Evolutionary conservation across 2,888 invertebrate species (phyloP).

Genomic region (Dolichopus griseipennis): DNA sequence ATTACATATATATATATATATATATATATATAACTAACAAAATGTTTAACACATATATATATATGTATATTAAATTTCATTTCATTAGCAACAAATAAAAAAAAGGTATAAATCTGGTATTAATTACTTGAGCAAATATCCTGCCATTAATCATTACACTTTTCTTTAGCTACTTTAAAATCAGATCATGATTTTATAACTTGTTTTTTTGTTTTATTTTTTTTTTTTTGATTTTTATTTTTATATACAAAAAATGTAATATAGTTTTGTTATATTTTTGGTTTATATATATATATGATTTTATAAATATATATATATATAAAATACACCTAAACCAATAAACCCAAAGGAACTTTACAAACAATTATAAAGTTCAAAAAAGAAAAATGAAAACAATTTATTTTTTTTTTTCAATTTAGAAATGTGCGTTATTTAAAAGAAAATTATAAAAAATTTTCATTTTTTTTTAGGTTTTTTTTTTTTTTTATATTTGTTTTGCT

Average conservation of each 20-base stretch:
- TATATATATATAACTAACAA: no score
- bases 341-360: neutral
- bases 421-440: conserved; percentile 3
- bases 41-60: no score
- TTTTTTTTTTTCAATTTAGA: neutral
- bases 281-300: neutral
- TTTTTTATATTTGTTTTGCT: neutral
- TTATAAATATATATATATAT: no score
- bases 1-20: no score
- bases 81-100: neutral
- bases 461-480: neutral
- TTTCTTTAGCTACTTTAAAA: neutral
- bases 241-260: no score
- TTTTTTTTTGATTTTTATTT: no score
- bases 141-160: neutral
- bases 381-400: neutral
- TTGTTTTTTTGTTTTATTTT: no score
- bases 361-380: neutral
- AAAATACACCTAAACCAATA: neutral
- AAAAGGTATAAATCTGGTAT: neutral
- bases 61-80: neutral
- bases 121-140: conserved; percentile 1
- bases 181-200: no score
- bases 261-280: no score
- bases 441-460: neutral